Percentiles rank a stretch among this genome's conserved stretches.
phyloP scores from a whole-genome alignment of 2,113 vertebrate species.

The Oryzias woworae region DNA sequence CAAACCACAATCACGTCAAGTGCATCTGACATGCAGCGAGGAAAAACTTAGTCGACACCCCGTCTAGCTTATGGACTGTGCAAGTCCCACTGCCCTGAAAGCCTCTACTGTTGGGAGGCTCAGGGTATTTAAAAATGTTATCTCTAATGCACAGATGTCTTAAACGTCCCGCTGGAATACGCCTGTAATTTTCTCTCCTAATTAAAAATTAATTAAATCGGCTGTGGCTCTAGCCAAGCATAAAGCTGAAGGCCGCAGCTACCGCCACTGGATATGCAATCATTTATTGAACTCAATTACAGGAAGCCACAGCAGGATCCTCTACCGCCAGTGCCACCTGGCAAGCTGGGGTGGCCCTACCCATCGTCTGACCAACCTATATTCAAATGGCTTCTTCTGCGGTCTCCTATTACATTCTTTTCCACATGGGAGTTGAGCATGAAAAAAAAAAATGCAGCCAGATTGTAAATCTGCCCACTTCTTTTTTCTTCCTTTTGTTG shows the following conservation, averaged over 20 bases:
- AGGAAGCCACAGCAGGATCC: slow-evolving; percentile 58
- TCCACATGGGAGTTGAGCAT: slow-evolving; percentile 12
- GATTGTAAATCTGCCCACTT: slow-evolving; percentile 39
- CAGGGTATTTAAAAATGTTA: slow-evolving; percentile 79
- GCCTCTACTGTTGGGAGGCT: slow-evolving; percentile 57
- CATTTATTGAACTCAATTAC: slow-evolving; percentile 80
- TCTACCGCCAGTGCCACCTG: slow-evolving; percentile 60
- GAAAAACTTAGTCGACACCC: slow-evolving; percentile 33
- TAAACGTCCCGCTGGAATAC: slow-evolving; percentile 76
- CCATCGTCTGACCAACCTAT: slow-evolving; percentile 9
- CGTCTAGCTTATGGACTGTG: slow-evolving; percentile 24
- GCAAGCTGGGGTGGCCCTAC: slow-evolving; percentile 24
- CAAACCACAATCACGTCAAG: slow-evolving; percentile 12
- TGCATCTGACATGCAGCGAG: slow-evolving; percentile 1
- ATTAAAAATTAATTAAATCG: slow-evolving; percentile 83
- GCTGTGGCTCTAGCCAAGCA: slow-evolving; percentile 73
- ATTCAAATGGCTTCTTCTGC: neutral
- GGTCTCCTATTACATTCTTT: slow-evolving; percentile 4
- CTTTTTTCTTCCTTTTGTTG: slow-evolving; percentile 3
- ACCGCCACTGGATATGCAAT: slow-evolving; percentile 67
- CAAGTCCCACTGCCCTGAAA: slow-evolving; percentile 44
- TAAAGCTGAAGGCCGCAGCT: slow-evolving; percentile 68
- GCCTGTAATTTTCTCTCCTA: slow-evolving; percentile 76
- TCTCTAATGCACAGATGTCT: slow-evolving; percentile 81
- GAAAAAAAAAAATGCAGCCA: slow-evolving; percentile 17